These are phyloP conservation scores for Notodonta dromedarius DNA, from an alignment of 2,888 invertebrate species.

Conservation along the genomic window DNA sequence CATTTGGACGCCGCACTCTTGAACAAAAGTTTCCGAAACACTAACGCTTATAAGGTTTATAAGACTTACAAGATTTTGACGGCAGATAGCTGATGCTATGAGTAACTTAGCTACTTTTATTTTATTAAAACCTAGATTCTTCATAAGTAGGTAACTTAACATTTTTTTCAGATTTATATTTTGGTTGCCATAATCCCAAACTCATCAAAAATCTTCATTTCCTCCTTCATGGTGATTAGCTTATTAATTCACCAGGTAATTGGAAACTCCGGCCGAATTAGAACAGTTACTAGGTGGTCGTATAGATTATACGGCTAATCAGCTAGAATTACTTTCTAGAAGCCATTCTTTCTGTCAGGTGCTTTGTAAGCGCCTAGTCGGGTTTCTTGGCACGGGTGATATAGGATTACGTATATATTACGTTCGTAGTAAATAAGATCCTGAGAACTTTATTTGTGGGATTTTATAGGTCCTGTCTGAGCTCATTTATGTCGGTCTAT, in stretches of 20 bases:
- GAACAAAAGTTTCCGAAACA: too few relatives aligned
- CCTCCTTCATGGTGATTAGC: not conserved
- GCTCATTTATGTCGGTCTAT: too few relatives aligned
- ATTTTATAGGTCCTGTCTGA: too few relatives aligned
- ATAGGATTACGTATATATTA: not conserved
- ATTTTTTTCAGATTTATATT: too few relatives aligned
- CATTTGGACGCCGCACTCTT: too few relatives aligned
- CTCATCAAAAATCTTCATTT: not conserved
- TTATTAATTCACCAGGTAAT: slow-evolving; percentile 25
- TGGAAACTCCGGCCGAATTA: slow-evolving; percentile 12
- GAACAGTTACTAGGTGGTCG: slow-evolving; percentile 13
- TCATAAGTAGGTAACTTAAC: too few relatives aligned
- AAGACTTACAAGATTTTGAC: too few relatives aligned
- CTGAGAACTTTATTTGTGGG: too few relatives aligned
- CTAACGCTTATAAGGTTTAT: too few relatives aligned
- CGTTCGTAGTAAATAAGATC: not conserved
- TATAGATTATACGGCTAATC: slow-evolving; percentile 30
- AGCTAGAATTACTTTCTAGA: slow-evolving; percentile 23
- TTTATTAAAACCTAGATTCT: too few relatives aligned
- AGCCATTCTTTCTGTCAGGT: slow-evolving; percentile 25
- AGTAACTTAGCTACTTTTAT: too few relatives aligned
- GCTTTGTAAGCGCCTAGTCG: slow-evolving; percentile 23
- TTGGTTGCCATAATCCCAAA: not conserved
- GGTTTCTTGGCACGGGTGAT: slow-evolving; percentile 20
- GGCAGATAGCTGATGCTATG: too few relatives aligned